Percentiles rank a stretch among this genome's conserved stretches.
phyloP scores from a whole-genome alignment of 2,113 vertebrate species.

The Ascaphus truei region DNA sequence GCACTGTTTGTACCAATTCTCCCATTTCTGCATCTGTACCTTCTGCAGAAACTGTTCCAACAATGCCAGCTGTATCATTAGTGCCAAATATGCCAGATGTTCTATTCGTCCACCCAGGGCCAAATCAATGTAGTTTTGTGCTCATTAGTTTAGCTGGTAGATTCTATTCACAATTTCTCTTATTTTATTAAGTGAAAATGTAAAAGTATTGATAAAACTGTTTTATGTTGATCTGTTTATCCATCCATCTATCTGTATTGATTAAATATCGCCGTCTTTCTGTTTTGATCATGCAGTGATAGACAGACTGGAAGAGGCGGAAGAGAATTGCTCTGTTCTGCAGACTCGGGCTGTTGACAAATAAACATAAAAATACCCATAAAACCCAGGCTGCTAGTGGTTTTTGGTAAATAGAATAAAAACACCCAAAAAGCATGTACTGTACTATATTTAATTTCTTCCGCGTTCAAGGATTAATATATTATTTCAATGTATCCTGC shows the following conservation, averaged over 20 bases:
- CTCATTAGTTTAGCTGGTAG: constrained; percentile 95
- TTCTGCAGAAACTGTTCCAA: constrained; percentile 92
- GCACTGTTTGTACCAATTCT: constrained; percentile 90
- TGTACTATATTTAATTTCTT: too few relatives aligned
- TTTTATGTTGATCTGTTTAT: constrained; percentile 47
- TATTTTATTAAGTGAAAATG: constrained; percentile 64
- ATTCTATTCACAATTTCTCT: constrained; percentile 76
- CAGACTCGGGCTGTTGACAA: constrained; percentile 37
- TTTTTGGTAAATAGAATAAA: constrained; percentile 8
- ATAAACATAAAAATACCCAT: constrained; percentile 43
- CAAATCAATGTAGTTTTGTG: constrained; percentile 91
- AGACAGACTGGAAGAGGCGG: constrained; percentile 19
- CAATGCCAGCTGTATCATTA: constrained; percentile 84
- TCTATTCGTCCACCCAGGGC: constrained; percentile 94
- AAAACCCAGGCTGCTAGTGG: constrained; percentile 42
- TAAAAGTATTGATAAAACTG: constrained; percentile 55
- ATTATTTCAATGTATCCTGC: too few relatives aligned
- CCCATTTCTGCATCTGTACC: constrained; percentile 97
- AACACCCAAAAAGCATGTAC: too few relatives aligned
- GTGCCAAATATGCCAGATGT: constrained; percentile 99
- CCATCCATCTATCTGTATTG: constrained; percentile 38
- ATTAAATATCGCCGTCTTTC: constrained; percentile 23
- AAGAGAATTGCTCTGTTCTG: constrained; percentile 33
- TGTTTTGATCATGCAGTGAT: constrained; percentile 20
- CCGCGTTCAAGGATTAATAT: too few relatives aligned